Conservation (phyloP, 2,888 invertebrate species). For the Orthosia incerta region DNA sequence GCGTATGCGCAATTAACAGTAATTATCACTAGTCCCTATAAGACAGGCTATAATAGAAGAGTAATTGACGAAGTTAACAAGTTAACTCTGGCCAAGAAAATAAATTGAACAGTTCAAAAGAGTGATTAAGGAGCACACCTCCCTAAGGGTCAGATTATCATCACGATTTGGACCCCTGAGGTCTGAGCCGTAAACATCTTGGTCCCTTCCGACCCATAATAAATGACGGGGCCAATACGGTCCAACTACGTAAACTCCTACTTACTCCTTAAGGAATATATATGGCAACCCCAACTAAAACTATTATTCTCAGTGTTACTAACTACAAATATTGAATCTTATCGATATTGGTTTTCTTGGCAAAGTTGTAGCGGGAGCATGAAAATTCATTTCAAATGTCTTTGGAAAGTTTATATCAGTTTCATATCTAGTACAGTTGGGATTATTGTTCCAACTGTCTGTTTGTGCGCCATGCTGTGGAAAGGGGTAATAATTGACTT, state of each 20-base stretch:
- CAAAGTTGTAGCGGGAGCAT: slow-evolving; percentile 60
- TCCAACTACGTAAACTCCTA: slow-evolving; percentile 57
- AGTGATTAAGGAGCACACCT: slow-evolving; percentile 47
- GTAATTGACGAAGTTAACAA: slow-evolving; percentile 2
- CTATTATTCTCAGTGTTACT: slow-evolving; percentile 71
- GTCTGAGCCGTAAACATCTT: slow-evolving; percentile 55
- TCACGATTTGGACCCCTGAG: slow-evolving; percentile 50
- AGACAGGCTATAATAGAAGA: neutral
- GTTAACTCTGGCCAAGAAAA: slow-evolving; percentile 12
- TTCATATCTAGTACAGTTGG: slow-evolving; percentile 54
- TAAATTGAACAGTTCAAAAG: slow-evolving; percentile 47
- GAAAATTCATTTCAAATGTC: slow-evolving; percentile 68
- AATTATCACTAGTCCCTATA: neutral
- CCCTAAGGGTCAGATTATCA: slow-evolving; percentile 55
- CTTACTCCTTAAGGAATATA: slow-evolving; percentile 49
- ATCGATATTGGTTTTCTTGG: slow-evolving; percentile 75
- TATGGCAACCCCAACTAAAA: slow-evolving; percentile 60
- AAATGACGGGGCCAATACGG: slow-evolving; percentile 63
- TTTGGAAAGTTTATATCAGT: slow-evolving; percentile 62
- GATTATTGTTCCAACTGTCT: slow-evolving; percentile 50
- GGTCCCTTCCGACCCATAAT: slow-evolving; percentile 61
- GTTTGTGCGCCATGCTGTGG: slow-evolving; percentile 31
- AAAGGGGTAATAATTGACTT: slow-evolving; percentile 41
- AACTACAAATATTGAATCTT: slow-evolving; percentile 78
- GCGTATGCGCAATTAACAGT: neutral